Percentiles rank a stretch among this genome's conserved stretches.
Conservation (phyloP, 2,113 vertebrate genomes). For the Piliocolobus tephrosceles region DNA sequence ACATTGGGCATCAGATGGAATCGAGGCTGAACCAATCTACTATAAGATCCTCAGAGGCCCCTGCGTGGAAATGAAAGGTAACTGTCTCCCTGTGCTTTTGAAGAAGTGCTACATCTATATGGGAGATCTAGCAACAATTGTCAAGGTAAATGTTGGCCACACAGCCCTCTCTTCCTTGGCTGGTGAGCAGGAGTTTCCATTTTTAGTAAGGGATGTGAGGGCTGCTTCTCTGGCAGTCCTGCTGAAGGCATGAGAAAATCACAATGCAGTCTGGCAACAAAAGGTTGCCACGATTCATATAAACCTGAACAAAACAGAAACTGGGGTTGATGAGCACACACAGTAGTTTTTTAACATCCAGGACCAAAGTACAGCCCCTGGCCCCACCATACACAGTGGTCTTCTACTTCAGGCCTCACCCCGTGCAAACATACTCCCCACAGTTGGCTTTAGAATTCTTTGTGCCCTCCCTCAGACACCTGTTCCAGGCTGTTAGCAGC, state of each 20-base stretch:
- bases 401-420: not conserved
- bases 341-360: not conserved
- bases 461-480: not conserved
- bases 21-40: not conserved
- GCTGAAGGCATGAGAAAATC: not conserved
- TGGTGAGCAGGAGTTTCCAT: not conserved
- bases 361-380: not conserved
- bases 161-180: not conserved
- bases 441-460: accelerated
- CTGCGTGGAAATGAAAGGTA: not conserved
- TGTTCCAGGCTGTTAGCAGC: no score
- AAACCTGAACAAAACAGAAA: not conserved
- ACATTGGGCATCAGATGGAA: not conserved
- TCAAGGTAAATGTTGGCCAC: not conserved
- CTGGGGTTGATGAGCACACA: not conserved
- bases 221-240: not conserved
- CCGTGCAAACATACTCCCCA: not conserved
- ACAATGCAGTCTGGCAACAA: not conserved
- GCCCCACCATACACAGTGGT: accelerated
- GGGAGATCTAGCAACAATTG: not conserved
- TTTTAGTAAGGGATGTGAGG: not conserved
- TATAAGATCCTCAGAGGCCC: not conserved
- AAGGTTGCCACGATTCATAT: not conserved
- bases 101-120: not conserved
- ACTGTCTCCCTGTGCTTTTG: not conserved